Evolutionary conservation across 2,113 vertebrate genomes (phyloP).

Genomic region (Vidua macroura): DNA sequence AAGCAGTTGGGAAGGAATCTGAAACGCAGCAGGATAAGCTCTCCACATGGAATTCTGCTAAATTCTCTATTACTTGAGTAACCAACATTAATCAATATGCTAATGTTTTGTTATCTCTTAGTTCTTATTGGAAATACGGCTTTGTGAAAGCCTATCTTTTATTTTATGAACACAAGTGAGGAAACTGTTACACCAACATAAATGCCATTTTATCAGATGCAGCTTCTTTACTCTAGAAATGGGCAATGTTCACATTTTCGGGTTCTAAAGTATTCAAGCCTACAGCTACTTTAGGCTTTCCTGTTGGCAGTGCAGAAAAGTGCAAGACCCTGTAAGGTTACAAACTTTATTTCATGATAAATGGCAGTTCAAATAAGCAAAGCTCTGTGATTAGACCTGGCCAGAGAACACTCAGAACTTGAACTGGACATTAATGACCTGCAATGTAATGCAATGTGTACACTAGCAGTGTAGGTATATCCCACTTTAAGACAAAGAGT

Average conservation of each 20-base stretch:
- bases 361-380: background rate
- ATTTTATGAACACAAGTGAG: background rate
- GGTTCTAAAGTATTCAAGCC: background rate
- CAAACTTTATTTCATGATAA: background rate
- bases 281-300: background rate
- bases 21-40: background rate
- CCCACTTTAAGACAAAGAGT: background rate
- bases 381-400: background rate
- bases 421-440: background rate
- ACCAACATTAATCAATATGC: background rate
- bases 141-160: background rate
- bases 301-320: background rate
- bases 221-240: background rate
- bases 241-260: background rate
- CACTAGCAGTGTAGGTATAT: background rate
- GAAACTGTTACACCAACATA: background rate
- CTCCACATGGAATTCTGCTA: background rate
- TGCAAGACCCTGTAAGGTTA: background rate
- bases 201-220: background rate
- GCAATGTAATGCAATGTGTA: background rate
- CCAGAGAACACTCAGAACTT: background rate
- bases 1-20: background rate
- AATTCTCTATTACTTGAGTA: background rate
- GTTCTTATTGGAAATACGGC: background rate
- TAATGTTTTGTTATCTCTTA: background rate